These are phyloP conservation scores for Zonitis immaculata DNA, from an alignment of 2,888 invertebrate genomes.

Conservation along the genomic window DNA sequence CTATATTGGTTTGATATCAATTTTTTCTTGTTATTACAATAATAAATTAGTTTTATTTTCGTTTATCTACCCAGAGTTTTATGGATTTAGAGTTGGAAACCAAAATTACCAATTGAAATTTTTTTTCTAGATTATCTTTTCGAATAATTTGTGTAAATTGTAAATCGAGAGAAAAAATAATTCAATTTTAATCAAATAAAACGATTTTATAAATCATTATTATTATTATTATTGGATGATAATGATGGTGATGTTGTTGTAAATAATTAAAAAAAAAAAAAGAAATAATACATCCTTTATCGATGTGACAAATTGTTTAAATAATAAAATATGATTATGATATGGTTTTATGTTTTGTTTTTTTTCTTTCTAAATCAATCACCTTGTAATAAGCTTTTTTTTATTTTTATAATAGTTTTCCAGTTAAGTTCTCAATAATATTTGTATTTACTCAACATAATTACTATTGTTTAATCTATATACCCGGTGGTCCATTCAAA, in stretches of 20 bases:
- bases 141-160: too few relatives aligned
- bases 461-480: too few relatives aligned
- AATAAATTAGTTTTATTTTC: too few relatives aligned
- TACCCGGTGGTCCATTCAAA: too few relatives aligned
- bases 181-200: too few relatives aligned
- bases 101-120: too few relatives aligned
- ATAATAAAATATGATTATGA: slow-evolving; percentile 34
- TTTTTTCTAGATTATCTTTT: too few relatives aligned
- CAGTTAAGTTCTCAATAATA: too few relatives aligned
- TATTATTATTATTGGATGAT: neutral
- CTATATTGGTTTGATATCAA: neutral
- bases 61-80: too few relatives aligned
- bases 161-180: too few relatives aligned
- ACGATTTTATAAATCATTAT: neutral
- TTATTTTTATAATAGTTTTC: neutral
- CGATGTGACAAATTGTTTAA: slow-evolving; percentile 45
- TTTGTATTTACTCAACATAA: too few relatives aligned
- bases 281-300: slow-evolving; percentile 40
- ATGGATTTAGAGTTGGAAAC: too few relatives aligned
- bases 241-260: slow-evolving; percentile 25
- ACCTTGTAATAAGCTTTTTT: slow-evolving; percentile 7
- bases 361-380: neutral
- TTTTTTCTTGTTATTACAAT: neutral
- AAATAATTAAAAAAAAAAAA: slow-evolving; percentile 28
- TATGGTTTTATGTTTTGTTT: slow-evolving; percentile 13